Conservation (phyloP, 1,140 invertebrate genomes). For the Bradysia coprophila region DNA sequence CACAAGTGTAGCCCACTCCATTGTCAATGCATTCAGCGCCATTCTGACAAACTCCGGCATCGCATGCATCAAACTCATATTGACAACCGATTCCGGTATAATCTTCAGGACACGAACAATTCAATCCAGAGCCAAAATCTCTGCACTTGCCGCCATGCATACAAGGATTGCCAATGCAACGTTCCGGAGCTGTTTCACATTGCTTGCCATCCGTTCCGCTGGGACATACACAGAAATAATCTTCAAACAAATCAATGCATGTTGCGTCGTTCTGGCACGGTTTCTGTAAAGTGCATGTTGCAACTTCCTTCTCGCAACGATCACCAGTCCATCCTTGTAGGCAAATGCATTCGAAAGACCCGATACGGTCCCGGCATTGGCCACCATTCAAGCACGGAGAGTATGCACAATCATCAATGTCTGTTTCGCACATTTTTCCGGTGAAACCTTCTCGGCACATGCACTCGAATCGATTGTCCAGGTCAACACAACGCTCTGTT, state of each 20-base stretch:
- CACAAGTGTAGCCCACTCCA: constrained; percentile 65
- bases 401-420: constrained; percentile 75
- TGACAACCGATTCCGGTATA: constrained; percentile 81
- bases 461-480: constrained; percentile 79
- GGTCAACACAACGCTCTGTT: constrained; percentile 71
- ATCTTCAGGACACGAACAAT: constrained; percentile 77
- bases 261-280: constrained; percentile 86
- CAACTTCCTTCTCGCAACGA: constrained; percentile 73
- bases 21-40: constrained; percentile 79
- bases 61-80: constrained; percentile 84
- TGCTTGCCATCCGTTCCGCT: constrained; percentile 87
- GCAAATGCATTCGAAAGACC: constrained; percentile 67
- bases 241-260: constrained; percentile 86
- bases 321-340: constrained; percentile 75
- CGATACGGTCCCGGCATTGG: constrained; percentile 72
- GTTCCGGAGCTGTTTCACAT: constrained; percentile 86
- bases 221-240: constrained; percentile 94
- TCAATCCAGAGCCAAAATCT: constrained; percentile 86
- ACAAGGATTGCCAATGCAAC: constrained; percentile 89
- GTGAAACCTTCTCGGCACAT: constrained; percentile 79
- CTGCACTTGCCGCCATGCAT: constrained; percentile 88
- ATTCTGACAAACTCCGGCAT: constrained; percentile 73
- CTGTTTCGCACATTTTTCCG: constrained; percentile 62
- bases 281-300: constrained; percentile 51
- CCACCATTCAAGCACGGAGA: constrained; percentile 78